Base-by-base conservation (phyloP, 1,140 invertebrate genomes). In the Brachionus paranguensis region DNA sequence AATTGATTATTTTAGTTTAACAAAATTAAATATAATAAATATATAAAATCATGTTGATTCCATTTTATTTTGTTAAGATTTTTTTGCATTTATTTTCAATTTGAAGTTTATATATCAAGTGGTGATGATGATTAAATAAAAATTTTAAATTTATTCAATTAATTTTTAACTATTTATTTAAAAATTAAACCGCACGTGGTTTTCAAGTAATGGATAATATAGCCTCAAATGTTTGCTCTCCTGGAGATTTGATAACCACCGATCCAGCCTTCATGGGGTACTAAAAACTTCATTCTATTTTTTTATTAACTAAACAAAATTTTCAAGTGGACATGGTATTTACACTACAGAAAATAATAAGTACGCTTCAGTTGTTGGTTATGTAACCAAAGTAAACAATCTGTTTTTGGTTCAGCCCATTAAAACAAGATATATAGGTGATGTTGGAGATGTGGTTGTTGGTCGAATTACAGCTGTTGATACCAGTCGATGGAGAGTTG, bases 381-480 rank as follows among this genome's bases (percentile, higher is more conserved):
- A 95, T 53, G 93, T 97, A 86, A 93, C 97, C 87, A 93, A 94
- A 90, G 95, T 99, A 0, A 99, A 98, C 88, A 96, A 97, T 89
- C 90, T 99, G 17, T 93, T 99, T 76, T 94, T 94, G 29, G 93
- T 99, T 4, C 92, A 92, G 85, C 95, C 97, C 0, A 89, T 97
- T 7, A 97, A 97, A 89, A 94, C 93, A 86, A 87, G 91, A 60
- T 92, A 92, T 85, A 88, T 88, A 86, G 92, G 97, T 8, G 96
- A 98, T 90, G 94, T 99, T 84, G 97, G 97, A 0, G 97, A 99
- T 91, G 95, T 99, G 17, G 92, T 99, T 47, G 94, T 99, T 53
- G 97, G 96, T 0, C 91, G 97, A 84, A 94, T 99, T 17, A 92
- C 94, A 0, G 95, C 98, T 89, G 88, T 90, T n/a, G 89, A 90